Base-by-base conservation (phyloP, 2,113 vertebrate species). In the Gambusia affinis region DNA sequence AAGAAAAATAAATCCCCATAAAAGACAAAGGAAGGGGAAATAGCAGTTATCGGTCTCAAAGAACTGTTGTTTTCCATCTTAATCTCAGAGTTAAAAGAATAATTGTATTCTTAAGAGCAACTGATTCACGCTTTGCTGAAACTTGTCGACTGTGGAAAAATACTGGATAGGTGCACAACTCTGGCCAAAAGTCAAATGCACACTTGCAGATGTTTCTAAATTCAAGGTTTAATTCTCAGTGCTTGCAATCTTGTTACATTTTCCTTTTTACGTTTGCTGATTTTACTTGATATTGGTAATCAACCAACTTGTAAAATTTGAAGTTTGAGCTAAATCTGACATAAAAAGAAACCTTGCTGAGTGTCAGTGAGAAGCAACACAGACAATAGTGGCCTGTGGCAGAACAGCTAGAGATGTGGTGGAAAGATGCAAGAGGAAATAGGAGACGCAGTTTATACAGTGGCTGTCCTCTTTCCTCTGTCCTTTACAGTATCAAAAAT, bases 371-470 rank as follows among this genome's bases (percentile, higher is more conserved):
- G 15, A 47, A 47, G 15, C 15, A 12, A 19, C 44, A 19, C 12
- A 19, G 44, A 47, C 17, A 19, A 19, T 47, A 19, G 30, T 30
- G 44, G 17, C 44, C 44, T 47, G 44, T 7, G 44, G 44, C 44
- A 47, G 5, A 5, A 47, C 44, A 47, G 14, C 5, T 47, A 1
- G 17, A 19, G 44, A 19, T 28, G 1, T 1, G 27, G 60, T 12
- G 12, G 24, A 29, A 62, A 29, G 0, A 0, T 2, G 60, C 29
- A 61, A 68, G 75, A 6, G 47, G 29, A 70, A 51, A 1, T 0
- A 42, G 62, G 28, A 77, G 64, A 69, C 27, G 70, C 51, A 70
- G 31, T 51, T 72, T 62, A 67, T 71, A 83, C 64, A 51, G 39
- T 5, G 79, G 19, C 27, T 73, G 61, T 57, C 54, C 24, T 66